Conservation (phyloP, 2,888 invertebrate species). For the Sericinus montela region DNA sequence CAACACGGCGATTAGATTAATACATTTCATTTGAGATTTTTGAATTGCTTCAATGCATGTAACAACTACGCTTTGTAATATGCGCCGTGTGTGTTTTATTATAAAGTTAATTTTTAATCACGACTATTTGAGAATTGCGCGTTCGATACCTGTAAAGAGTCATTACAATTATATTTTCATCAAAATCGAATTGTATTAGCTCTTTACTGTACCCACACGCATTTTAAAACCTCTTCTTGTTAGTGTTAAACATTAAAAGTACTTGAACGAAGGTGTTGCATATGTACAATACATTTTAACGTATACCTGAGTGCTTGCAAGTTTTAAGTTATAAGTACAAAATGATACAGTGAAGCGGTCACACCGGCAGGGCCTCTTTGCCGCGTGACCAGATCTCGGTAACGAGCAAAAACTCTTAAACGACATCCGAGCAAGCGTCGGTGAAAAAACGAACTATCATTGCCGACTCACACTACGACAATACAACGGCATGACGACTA, state of each 20-base stretch:
- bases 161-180: background rate
- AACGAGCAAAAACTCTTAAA: slow-evolving; percentile 70
- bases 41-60: background rate
- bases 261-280: background rate
- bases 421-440: slow-evolving; percentile 45
- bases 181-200: too few species aligned
- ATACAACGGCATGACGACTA: slow-evolving; percentile 21
- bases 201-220: too few species aligned
- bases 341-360: slow-evolving; percentile 34
- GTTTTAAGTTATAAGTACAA: slow-evolving; percentile 17
- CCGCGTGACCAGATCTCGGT: slow-evolving; percentile 62
- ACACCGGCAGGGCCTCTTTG: slow-evolving; percentile 51
- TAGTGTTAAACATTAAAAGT: background rate
- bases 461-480: slow-evolving; percentile 27
- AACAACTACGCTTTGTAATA: background rate
- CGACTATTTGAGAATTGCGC: background rate
- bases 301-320: slow-evolving; percentile 6
- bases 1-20: slow-evolving; percentile 57
- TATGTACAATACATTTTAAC: slow-evolving; percentile 4
- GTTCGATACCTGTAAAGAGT: too few species aligned
- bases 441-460: slow-evolving; percentile 40
- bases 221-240: background rate
- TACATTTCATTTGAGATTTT: slow-evolving; percentile 29
- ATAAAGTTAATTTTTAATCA: too few species aligned
- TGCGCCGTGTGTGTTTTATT: too few species aligned